Percentiles rank a stretch among this genome's conserved stretches.
Evolutionary conservation across 1,140 invertebrate genomes (phyloP).

Genomic region (Spodoptera frugiperda): DNA sequence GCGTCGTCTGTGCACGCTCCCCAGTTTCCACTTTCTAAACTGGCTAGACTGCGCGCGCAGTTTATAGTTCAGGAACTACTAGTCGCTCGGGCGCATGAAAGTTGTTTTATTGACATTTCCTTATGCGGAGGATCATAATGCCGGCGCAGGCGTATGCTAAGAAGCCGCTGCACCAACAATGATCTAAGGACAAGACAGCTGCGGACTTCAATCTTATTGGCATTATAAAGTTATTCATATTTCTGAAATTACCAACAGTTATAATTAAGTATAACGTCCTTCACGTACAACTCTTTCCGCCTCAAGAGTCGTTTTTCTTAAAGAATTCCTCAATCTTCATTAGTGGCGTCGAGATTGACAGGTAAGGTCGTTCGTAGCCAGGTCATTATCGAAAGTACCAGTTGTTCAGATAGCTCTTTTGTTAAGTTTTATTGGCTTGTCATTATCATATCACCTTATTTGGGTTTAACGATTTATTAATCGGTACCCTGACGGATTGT

Average conservation of each 20-base stretch:
- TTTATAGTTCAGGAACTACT: conserved; percentile 81
- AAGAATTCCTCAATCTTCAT: conserved; percentile 61
- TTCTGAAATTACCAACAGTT: conserved; percentile 20
- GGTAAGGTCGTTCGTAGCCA: conserved; percentile 60
- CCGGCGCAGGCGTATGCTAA: conserved; percentile 14
- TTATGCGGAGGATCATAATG: conserved; percentile 57
- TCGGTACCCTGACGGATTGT: conserved; percentile 31
- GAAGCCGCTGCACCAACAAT: conserved; percentile 24
- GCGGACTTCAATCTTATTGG: neutral
- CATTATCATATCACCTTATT: conserved; percentile 67
- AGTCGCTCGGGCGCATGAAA: conserved; percentile 60
- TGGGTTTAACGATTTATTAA: conserved; percentile 61
- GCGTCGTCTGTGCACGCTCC: conserved; percentile 64
- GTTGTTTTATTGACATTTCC: conserved; percentile 71
- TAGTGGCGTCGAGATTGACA: conserved; percentile 67
- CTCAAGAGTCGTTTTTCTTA: conserved; percentile 21
- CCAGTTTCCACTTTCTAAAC: conserved; percentile 83
- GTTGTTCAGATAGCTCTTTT: conserved; percentile 60
- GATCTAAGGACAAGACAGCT: conserved; percentile 23
- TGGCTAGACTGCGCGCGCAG: conserved; percentile 63
- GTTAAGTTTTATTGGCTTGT: conserved; percentile 65
- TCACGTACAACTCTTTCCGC: conserved; percentile 34
- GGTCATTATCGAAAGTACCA: conserved; percentile 68
- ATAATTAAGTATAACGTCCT: conserved; percentile 28
- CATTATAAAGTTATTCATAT: conserved; percentile 29